Evolutionary conservation across 2,113 vertebrate genomes (phyloP).

Genomic region (Piprites chloris): DNA sequence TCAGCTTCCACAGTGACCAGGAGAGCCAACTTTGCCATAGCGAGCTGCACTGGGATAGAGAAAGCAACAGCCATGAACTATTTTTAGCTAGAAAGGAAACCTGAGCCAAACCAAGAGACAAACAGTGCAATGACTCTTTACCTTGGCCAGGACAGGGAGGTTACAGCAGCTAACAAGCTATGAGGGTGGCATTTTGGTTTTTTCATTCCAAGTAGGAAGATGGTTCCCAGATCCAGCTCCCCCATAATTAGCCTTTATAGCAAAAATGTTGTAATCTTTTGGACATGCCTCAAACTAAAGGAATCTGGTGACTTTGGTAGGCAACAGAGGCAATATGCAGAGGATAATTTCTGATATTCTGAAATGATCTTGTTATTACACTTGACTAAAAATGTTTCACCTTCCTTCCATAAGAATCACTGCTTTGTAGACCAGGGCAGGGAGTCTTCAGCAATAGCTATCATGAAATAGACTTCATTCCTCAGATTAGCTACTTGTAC

Average conservation of each 20-base stretch:
- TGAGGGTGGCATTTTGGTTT: not conserved
- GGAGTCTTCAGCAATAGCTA: accelerated
- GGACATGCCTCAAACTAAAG: not conserved
- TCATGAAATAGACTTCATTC: not conserved
- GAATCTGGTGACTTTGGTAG: not conserved
- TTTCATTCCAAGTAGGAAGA: not conserved
- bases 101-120: not conserved
- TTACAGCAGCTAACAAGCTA: not conserved
- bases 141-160: not conserved
- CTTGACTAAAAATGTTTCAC: not conserved
- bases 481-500: not conserved
- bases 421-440: not conserved
- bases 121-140: not conserved
- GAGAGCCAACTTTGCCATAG: not conserved
- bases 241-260: not conserved
- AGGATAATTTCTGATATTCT: not conserved
- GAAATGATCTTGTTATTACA: not conserved
- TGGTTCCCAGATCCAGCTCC: not conserved
- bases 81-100: not conserved
- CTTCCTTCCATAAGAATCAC: not conserved
- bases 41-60: not conserved
- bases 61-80: not conserved
- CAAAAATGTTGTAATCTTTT: not conserved
- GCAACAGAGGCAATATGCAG: not conserved
- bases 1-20: not conserved